Conservation (phyloP, 1,140 invertebrate genomes). For the Oedothorax gibbosus region DNA sequence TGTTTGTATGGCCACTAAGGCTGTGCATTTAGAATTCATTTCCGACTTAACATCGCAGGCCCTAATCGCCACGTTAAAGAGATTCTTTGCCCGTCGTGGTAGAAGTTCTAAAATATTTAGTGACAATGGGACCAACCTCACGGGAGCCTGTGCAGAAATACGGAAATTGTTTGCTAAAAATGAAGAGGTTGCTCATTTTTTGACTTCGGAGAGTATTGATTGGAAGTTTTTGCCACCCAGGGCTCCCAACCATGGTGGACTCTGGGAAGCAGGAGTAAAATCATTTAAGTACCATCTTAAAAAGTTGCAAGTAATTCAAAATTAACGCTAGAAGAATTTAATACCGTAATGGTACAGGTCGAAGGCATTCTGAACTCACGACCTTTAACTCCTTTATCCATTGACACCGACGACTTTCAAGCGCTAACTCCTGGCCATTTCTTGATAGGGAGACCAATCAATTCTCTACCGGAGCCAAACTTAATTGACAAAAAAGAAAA, state of each 20-base stretch:
- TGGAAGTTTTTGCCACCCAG: constrained; percentile 48
- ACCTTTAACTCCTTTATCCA: constrained; percentile 63
- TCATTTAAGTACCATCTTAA: constrained; percentile 22
- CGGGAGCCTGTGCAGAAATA: background rate
- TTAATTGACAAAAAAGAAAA: background rate
- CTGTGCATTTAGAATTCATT: background rate
- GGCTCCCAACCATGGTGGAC: constrained; percentile 48
- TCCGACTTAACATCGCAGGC: constrained; percentile 3
- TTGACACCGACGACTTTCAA: constrained; percentile 64
- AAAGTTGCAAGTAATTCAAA: constrained; percentile 21
- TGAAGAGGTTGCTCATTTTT: background rate
- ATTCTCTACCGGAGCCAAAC: background rate
- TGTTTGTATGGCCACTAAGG: background rate
- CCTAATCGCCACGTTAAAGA: background rate
- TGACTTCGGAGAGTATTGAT: constrained; percentile 24
- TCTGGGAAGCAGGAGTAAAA: constrained; percentile 2
- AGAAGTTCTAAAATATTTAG: background rate
- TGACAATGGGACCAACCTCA: background rate
- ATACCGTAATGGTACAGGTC: constrained; percentile 64
- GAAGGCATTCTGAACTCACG: constrained; percentile 66
- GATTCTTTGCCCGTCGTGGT: background rate
- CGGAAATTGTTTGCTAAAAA: background rate
- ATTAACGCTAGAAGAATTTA: constrained; percentile 63
- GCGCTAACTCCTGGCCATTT: constrained; percentile 65
- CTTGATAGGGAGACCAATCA: constrained; percentile 30